Evolutionary conservation across 2,888 invertebrate genomes (phyloP), one percentile per base, ranked within the genome.

Genomic region (Bombylius major): DNA sequence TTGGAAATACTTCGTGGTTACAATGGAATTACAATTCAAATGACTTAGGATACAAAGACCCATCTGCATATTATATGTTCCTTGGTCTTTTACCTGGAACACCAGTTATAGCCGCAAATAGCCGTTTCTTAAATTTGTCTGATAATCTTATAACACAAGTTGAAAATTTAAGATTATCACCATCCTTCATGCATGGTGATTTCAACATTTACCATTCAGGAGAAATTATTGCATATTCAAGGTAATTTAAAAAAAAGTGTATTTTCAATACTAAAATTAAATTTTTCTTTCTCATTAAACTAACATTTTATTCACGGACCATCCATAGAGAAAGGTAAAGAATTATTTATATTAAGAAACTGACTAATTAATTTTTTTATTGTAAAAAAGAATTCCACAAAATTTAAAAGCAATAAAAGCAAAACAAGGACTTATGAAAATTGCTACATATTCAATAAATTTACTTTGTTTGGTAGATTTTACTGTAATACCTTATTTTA

Each of bases 41-140:
- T 1, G 59, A 58, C 32, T 45, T 56, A n/a, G 61, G 62, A 36
- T 60, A 61, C 12, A 61, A 65, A 5, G 60, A 66, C 59, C 64
- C 61, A 53, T 69, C 73, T 0, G 78, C 80, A 53, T 61, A 78
- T 44, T 82, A 84, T 32, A 79, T 87, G 66, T 79, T 94, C 66
- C 79, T 85, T 50, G 75, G 90, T 68, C 73, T 93, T 56, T 73
- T 96, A 60, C 89, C 89, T 0, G 94, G 93, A 49, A 82, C 87
- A 6, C 85, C 90, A 0, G 77, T 89, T 11, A 66, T 71, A 1
- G 76, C 80, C 56, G 66, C 78, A 0, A 61, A 63, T 33, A 63
- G 64, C 4, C 51, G 62, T 6, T 61, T 57, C 4, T 65, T 66
- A 48, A 55, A 58, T 0, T n/a, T 23, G 9, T 47, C 42, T 8